Base-by-base conservation (phyloP, 2,888 invertebrate genomes). In the Timandra comae region DNA sequence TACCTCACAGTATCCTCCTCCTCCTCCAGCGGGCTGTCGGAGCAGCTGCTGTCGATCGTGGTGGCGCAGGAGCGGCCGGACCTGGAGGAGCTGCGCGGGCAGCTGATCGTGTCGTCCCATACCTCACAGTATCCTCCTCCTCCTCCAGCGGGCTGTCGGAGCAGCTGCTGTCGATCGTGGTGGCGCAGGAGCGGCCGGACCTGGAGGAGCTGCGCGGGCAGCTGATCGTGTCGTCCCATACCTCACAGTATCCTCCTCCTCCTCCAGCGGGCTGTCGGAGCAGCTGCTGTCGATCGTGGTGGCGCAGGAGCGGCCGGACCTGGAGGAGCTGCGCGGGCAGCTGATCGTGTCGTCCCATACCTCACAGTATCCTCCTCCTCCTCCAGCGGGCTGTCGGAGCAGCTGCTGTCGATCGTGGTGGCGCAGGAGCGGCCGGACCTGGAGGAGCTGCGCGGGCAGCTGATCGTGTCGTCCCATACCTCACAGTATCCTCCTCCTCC, bases 1-100 rank as follows among this genome's bases (percentile, higher is more conserved):
- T n/a, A n/a, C n/a, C n/a, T n/a, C n/a, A n/a, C n/a, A n/a, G n/a
- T n/a, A n/a, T n/a, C n/a, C n/a, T n/a, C n/a, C n/a, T n/a, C n/a
- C n/a, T n/a, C n/a, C 26, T 12, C 53, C 59, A 92, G 93, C 44
- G 96, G 96, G 12, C 70, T 97, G 12, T 89, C 94, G 56, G 96
- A 96, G 69, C 96, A 97, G 68, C 77, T 97, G 35, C 80, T 97
- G 7, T 95, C 94, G 3, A 89, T 95, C 41, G 95, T 96, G 4
- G 96, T 96, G 3, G 93, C 95, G 26, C 93, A 95, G 66, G 97
- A 97, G 71, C 86, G 95, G 1, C 96, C 96, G 0, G 96, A 97
- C 55, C 80, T 97, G 10, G 96, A 97, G 61, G 94, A 96, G 61
- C 86, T 91, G 22, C 87, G 96, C 10, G 93, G 95, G 32, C 90